These are phyloP conservation scores for Heterotis niloticus DNA, from an alignment of 2,113 vertebrate genomes.

Conservation along the genomic window DNA sequence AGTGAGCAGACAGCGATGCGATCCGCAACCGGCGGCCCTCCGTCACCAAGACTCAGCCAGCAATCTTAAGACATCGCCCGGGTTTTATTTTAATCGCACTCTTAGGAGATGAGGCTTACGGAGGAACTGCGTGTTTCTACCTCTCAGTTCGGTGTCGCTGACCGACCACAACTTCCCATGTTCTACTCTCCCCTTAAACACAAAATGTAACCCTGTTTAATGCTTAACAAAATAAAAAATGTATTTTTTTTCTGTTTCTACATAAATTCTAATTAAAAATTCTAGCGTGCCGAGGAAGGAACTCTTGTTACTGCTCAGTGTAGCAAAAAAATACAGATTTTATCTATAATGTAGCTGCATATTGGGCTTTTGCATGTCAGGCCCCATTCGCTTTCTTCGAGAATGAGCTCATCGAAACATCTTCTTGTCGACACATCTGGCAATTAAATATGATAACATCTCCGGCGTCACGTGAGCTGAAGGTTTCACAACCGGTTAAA, in stretches of 20 bases:
- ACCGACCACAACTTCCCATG: neutral
- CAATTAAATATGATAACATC: conserved; percentile 12
- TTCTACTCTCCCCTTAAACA: neutral
- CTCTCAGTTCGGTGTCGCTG: neutral
- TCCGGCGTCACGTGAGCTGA: neutral
- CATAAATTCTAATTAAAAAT: neutral
- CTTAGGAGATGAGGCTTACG: conserved; percentile 12
- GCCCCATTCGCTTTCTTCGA: conserved; percentile 1
- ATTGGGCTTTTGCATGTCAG: neutral
- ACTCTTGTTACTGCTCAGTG: neutral
- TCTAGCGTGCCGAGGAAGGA: neutral
- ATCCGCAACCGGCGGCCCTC: neutral
- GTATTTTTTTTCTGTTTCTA: neutral
- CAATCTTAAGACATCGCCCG: conserved; percentile 3
- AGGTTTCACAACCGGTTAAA: neutral
- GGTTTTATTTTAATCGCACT: conserved; percentile 11
- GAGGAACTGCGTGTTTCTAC: neutral
- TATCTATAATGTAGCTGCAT: neutral
- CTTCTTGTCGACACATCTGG: neutral
- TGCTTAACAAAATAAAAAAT: no score
- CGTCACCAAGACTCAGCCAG: conserved; percentile 16
- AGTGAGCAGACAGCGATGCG: neutral
- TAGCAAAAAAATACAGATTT: neutral
- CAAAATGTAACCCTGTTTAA: neutral
- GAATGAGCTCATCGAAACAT: conserved; percentile 1